Conservation (phyloP, 2,888 invertebrate species). For the Chrysotoxum bicinctum region DNA sequence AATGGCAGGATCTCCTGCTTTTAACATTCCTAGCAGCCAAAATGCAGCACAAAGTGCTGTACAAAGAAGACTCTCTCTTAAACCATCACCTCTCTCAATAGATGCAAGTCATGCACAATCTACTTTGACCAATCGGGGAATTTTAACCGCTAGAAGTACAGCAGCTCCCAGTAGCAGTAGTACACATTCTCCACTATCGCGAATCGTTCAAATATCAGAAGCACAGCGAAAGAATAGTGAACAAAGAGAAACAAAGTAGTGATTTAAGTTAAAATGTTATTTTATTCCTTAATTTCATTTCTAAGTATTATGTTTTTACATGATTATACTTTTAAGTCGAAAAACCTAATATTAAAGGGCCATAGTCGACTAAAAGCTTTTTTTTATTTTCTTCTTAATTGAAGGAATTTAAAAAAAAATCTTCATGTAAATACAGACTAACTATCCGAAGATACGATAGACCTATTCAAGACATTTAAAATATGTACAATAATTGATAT, state of each 20-base stretch:
- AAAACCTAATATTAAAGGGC: neutral
- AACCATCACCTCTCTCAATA: constrained; percentile 80
- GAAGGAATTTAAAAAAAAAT: neutral
- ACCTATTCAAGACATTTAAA: neutral
- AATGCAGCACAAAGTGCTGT: constrained; percentile 76
- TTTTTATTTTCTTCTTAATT: neutral
- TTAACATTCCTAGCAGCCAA: constrained; percentile 52
- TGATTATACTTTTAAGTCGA: neutral
- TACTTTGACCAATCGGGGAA: constrained; percentile 60
- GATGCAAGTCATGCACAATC: constrained; percentile 72
- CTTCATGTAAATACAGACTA: constrained; percentile 1
- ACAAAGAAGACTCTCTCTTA: constrained; percentile 79
- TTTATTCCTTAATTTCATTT: neutral
- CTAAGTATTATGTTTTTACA: neutral
- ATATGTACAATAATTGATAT: neutral
- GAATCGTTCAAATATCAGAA: constrained; percentile 81
- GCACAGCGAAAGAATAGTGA: constrained; percentile 80
- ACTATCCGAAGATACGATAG: neutral
- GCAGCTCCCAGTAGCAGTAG: constrained; percentile 76
- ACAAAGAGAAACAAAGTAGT: constrained; percentile 54
- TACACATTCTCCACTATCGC: constrained; percentile 80
- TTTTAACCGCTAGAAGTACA: constrained; percentile 70
- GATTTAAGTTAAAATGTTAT: neutral
- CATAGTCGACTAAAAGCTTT: neutral
- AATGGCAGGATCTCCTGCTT: constrained; percentile 78